Base-by-base conservation (phyloP, 1,140 invertebrate genomes). In the Mycetomoellerius zeteki region DNA sequence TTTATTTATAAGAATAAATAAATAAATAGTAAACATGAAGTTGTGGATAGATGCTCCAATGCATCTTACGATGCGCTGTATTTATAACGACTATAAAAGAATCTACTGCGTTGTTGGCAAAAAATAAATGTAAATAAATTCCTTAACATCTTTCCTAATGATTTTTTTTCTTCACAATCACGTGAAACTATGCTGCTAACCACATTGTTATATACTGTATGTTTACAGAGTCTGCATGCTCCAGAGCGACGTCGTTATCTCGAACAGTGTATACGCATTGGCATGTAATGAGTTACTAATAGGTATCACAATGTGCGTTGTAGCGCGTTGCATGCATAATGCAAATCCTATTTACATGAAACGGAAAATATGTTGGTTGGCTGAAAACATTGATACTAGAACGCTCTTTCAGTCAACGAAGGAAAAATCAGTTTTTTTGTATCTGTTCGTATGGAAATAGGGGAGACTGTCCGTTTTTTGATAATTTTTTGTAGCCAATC, bases 271-370 rank as follows among this genome's bases (percentile, higher is more conserved):
- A 69, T 80, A 80, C n/a, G 58, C 47, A 58, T 73, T 30, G 12
- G 21, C 50, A 50, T 62, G 58, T 71, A 85, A 89, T 76, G 56
- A 60, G 87, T 75, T 67, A 21, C 54, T 84, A 84, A 84, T 73
- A 84, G 21, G 69, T 73, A 73, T 60, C 37, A 62, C 69, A 84
- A 84, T 47, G 43, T 43, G 43, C 62, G 47, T 80, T 54, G 47
- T 37, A 54, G 47, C 47, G 76, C 19, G 52, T 30, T 24, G 67
- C 80, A 73, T 82, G 67, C 67, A 84, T 73, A 73, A 73, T 84
- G 80, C 4, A 82, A 73, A 60, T 73, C 24, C 14, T 73, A 73
- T 84, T 84, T 73, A 84, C 69, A 62, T 60, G 37, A 73, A 62
- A 84, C 27, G 37, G 69, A 73, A 84, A 84, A 84, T 60, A 50